Conservation (phyloP, 2,797 vertebrate species). For the Momotus momota region DNA sequence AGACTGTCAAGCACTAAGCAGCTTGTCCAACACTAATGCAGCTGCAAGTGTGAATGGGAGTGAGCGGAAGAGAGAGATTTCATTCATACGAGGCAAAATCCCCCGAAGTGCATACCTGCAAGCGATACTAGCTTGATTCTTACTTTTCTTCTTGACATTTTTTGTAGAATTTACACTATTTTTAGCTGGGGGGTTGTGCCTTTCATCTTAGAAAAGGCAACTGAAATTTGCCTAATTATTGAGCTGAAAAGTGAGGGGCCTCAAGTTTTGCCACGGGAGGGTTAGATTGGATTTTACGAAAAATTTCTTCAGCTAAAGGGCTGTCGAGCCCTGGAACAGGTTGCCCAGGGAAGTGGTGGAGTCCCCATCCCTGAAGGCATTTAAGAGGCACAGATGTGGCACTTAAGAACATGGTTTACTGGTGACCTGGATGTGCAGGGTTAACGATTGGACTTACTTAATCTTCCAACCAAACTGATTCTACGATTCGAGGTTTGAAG, state of each 20-base stretch:
- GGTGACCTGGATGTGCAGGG: background rate
- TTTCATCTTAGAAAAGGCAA: conserved; percentile 1
- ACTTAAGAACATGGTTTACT: background rate
- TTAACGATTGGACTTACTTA: background rate
- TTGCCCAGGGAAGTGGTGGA: background rate
- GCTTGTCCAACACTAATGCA: background rate
- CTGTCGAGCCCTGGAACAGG: background rate
- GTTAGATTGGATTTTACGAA: background rate
- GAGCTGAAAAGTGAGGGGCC: background rate
- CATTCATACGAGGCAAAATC: conserved; percentile 7
- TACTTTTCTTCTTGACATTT: background rate
- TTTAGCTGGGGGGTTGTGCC: background rate
- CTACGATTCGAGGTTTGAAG: no score
- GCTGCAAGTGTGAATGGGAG: background rate
- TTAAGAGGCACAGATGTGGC: background rate
- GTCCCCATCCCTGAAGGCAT: background rate
- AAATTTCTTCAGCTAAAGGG: background rate
- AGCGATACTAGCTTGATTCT: background rate
- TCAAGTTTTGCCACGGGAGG: background rate
- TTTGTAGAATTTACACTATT: background rate
- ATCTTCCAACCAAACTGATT: background rate
- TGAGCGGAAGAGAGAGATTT: conserved; percentile 3
- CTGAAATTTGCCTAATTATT: background rate
- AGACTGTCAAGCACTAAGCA: conserved; percentile 7
- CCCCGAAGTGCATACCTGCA: background rate